Percentiles rank a stretch among this genome's conserved stretches.
phyloP scores from a whole-genome alignment of 2,113 vertebrate genomes.

The Perca fluviatilis region DNA sequence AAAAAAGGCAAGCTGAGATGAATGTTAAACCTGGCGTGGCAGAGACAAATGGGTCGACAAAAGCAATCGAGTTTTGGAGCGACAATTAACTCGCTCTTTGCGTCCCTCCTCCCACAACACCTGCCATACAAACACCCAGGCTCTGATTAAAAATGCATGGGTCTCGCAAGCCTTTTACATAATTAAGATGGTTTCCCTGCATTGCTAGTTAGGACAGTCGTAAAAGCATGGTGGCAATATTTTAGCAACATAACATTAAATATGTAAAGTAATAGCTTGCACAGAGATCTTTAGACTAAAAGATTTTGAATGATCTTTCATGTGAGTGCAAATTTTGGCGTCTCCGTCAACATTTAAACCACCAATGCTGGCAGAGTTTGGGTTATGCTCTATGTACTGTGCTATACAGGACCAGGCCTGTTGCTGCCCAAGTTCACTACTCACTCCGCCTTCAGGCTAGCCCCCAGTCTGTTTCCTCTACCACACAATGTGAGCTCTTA shows the following conservation, averaged over 20 bases:
- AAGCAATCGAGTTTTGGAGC: constrained; percentile 37
- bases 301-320: not conserved
- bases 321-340: not conserved
- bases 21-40: constrained; percentile 42
- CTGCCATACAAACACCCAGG: constrained; percentile 51
- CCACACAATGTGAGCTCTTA: constrained; percentile 34
- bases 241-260: constrained; percentile 9
- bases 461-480: constrained; percentile 23
- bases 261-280: not conserved
- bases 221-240: constrained; percentile 8
- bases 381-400: constrained; percentile 13
- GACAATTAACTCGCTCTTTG: constrained; percentile 54
- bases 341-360: constrained; percentile 1
- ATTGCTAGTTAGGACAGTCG: constrained; percentile 15
- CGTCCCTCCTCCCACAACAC: constrained; percentile 50
- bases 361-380: not conserved
- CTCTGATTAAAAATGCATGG: constrained; percentile 72
- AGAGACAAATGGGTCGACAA: constrained; percentile 38
- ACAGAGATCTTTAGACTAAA: not conserved
- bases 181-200: constrained; percentile 57
- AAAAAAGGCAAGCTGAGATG: constrained; percentile 31
- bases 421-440: constrained; percentile 24
- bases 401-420: constrained; percentile 24
- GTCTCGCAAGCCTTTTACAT: constrained; percentile 54
- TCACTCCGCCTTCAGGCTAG: constrained; percentile 26